Evolutionary conservation across 2,113 vertebrate species (phyloP), one percentile per base, ranked within the genome.

Genomic region (Turnix velox): DNA sequence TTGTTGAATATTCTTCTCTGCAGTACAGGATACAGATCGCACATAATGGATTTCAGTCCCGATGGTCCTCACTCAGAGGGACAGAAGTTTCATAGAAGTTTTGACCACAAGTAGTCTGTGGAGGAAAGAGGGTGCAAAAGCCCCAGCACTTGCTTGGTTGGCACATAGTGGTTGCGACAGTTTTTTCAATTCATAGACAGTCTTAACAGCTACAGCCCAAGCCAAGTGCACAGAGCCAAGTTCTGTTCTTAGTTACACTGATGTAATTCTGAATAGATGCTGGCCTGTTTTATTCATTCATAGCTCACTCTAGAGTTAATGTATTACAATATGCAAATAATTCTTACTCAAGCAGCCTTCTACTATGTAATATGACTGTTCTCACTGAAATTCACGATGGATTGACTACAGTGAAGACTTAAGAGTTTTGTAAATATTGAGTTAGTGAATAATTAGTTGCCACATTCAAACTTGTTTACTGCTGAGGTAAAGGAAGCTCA

Each of bases 171-270:
- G 35, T 25, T 79, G 74, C 77, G 65, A 84, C 37, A 95, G 74
- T 33, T 88, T 69, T 82, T 83, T 82, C 6, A 10, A 37, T 62
- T 73, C 67, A 54, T 37, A 72, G 39, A 35, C 43, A 31, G 43
- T 75, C 37, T 48, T 30, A 79, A 71, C 67, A 54, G 43, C 59
- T 35, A 16, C 6, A 71, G 19, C 33, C 23, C 35, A 55, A 68
- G 78, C 67, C 58, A 92, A 87, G 42, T 33, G 42, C n/a, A 18
- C 0, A 9, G 27, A 88, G 85, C 82, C 67, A 71, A 77, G n/a
- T 88, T 86, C 72, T 90, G 65, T 40, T 90, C 79, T 88, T 85
- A 84, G 88, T 80, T 77, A 77, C 59, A 57, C 55, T 66, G 65
- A 59, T 59, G 49, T 49, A 88, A 51, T 71, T 86, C 61, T 77